A percentile compares a stretch with the other conserved stretches of the same genome.
Evolutionary conservation across 2,888 invertebrate genomes (phyloP).

Genomic region (Amblyjoppa proteus): DNA sequence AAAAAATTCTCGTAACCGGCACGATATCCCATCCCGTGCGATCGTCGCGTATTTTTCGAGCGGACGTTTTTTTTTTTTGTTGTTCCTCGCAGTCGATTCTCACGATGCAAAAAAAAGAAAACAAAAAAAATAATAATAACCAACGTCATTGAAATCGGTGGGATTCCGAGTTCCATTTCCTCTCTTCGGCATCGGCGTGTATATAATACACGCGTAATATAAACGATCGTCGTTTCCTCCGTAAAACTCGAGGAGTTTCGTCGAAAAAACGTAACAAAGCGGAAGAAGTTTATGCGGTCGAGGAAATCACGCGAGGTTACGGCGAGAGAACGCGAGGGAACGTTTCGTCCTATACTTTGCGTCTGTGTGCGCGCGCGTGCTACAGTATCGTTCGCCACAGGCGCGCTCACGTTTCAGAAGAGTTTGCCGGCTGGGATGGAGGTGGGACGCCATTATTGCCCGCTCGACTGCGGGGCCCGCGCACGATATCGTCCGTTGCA

Average conservation of each 20-base stretch:
- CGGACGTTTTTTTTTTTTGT: background rate
- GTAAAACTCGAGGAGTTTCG: slow-evolving; percentile 26
- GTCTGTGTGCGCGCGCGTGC: background rate
- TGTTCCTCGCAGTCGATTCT: background rate
- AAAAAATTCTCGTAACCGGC: no score
- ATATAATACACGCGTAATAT: background rate
- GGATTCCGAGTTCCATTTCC: slow-evolving; percentile 22
- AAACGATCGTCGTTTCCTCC: background rate
- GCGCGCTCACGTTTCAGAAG: slow-evolving; percentile 13
- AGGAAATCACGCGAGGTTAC: slow-evolving; percentile 52
- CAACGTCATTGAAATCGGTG: background rate
- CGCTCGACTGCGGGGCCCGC: background rate
- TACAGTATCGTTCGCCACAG: background rate
- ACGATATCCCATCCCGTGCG: background rate
- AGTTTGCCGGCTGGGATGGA: background rate
- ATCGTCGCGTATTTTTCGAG: background rate
- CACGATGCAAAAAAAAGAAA: background rate
- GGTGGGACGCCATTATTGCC: slow-evolving; percentile 39
- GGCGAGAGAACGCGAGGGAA: slow-evolving; percentile 8
- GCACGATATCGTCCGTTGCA: slow-evolving; percentile 76
- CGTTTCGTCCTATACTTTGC: background rate
- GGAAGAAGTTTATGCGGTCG: slow-evolving; percentile 53
- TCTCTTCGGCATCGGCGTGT: background rate
- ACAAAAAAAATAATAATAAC: background rate
- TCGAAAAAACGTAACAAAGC: slow-evolving; percentile 45